Percentiles rank a stretch among this genome's conserved stretches.
Evolutionary conservation across 2,113 vertebrate genomes (phyloP).

Genomic region (Syrmaticus mikado): DNA sequence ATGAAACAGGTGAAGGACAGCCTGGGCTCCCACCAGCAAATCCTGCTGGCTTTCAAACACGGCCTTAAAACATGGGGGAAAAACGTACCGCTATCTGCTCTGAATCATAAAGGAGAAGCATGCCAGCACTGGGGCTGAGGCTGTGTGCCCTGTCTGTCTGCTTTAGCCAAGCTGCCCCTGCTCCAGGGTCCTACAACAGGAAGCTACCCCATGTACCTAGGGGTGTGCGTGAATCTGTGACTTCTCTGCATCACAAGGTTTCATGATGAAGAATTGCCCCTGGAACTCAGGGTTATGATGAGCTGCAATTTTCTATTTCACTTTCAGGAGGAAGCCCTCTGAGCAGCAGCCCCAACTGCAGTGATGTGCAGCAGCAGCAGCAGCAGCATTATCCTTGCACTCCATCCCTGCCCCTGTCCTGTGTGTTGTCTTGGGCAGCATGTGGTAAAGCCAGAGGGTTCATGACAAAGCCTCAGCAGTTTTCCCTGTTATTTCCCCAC

Average conservation of each 20-base stretch:
- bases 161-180: not conserved
- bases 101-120: conserved; percentile 43
- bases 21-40: conserved; percentile 2
- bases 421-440: accelerated
- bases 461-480: accelerated
- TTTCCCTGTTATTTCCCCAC: not conserved
- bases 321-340: not conserved
- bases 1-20: conserved; percentile 13
- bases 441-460: accelerated
- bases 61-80: conserved; percentile 25
- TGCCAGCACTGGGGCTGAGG: not conserved
- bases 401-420: not conserved
- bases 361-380: not conserved
- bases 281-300: not conserved
- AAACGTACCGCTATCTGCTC: conserved; percentile 43
- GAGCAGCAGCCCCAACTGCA: not conserved
- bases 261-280: not conserved
- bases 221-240: not conserved
- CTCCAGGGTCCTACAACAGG: not conserved
- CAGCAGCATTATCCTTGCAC: accelerated
- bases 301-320: accelerated
- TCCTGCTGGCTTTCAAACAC: conserved; percentile 54
- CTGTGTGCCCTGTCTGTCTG: not conserved
- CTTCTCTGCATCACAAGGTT: no score
- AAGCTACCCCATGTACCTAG: no score